These are phyloP conservation scores for Picus viridis DNA, from an alignment of 2,797 vertebrate genomes.

Conservation along the genomic window DNA sequence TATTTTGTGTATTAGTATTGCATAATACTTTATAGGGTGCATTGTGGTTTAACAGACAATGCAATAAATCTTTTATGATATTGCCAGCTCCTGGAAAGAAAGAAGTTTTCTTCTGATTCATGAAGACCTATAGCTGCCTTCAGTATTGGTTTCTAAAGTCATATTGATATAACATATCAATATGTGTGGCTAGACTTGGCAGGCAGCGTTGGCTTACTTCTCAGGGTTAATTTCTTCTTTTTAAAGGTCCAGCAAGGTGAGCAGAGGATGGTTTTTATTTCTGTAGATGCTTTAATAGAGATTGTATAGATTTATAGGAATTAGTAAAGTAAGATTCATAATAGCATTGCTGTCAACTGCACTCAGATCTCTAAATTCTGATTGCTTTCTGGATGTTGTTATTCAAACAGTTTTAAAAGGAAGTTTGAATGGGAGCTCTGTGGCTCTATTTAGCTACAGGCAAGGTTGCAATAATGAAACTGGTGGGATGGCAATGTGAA, in stretches of 20 bases:
- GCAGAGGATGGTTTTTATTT: neutral
- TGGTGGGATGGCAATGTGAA: neutral
- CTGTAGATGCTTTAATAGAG: neutral
- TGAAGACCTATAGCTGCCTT: neutral
- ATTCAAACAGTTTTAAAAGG: neutral
- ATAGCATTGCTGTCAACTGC: neutral
- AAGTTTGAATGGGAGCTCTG: neutral
- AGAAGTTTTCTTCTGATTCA: neutral
- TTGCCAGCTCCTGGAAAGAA: neutral
- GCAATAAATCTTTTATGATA: neutral
- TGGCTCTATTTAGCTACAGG: neutral
- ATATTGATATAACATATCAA: neutral
- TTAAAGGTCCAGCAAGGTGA: neutral
- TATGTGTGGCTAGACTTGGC: neutral
- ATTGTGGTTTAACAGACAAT: neutral
- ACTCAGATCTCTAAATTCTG: neutral
- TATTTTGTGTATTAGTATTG: neutral
- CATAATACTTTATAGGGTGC: neutral
- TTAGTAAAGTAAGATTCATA: neutral
- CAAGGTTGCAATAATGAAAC: neutral
- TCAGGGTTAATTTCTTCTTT: neutral
- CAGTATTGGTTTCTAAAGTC: neutral
- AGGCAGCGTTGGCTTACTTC: neutral
- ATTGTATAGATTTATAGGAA: neutral
- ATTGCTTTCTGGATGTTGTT: neutral